phyloP scores from a whole-genome alignment of 2,113 vertebrate species.

The Centropus unirufus region DNA sequence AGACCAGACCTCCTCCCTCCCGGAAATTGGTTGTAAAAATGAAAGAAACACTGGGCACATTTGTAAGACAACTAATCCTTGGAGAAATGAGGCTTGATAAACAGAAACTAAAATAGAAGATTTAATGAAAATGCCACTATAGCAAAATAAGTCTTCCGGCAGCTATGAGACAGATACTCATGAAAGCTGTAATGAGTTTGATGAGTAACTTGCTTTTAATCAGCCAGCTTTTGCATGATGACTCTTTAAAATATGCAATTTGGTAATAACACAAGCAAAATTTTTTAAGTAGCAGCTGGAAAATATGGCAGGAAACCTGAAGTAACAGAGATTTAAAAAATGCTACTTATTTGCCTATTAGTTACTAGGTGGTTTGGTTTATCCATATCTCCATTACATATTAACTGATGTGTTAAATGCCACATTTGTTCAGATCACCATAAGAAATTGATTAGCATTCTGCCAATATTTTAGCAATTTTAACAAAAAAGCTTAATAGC shows the following conservation, averaged over 20 bases:
- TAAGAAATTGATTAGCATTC: not conserved
- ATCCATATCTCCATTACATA: not conserved
- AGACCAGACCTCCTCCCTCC: not conserved
- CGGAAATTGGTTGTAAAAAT: not conserved
- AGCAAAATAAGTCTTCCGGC: slow-evolving; percentile 43
- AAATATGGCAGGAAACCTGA: slow-evolving; percentile 27
- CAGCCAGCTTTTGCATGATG: slow-evolving; percentile 47
- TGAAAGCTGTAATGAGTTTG: slow-evolving; percentile 43
- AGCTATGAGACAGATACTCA: slow-evolving; percentile 49
- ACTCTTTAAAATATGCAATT: slow-evolving; percentile 38
- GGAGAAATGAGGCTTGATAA: slow-evolving; percentile 19
- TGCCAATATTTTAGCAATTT: not conserved
- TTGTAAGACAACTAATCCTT: slow-evolving; percentile 6
- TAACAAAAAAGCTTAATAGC: not conserved
- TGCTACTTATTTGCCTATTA: not conserved
- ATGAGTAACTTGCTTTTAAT: slow-evolving; percentile 64
- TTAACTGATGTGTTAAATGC: not conserved
- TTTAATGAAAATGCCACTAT: slow-evolving; percentile 26
- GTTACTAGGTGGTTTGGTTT: not conserved
- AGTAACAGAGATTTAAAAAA: not conserved
- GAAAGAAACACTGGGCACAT: not conserved
- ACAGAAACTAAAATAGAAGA: slow-evolving; percentile 40
- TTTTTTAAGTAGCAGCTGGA: slow-evolving; percentile 50
- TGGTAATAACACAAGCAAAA: slow-evolving; percentile 35
- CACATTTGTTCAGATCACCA: not conserved